Conservation (phyloP, 2,797 vertebrate species). For the Danio choprae region DNA sequence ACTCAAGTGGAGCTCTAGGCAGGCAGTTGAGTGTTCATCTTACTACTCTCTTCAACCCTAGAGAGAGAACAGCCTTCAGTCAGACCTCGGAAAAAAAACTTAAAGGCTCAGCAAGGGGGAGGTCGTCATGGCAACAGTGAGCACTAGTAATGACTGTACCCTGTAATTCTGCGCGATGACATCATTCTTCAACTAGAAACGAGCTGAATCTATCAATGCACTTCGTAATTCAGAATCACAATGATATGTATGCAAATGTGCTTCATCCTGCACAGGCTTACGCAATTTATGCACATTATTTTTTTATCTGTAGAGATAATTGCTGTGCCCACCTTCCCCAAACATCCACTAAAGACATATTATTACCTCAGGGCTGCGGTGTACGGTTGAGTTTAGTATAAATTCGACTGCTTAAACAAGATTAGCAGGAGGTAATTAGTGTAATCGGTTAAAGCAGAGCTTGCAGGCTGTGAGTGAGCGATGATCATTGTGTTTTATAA, state of each 20-base stretch:
- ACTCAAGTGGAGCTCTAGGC: neutral
- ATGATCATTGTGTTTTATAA: constrained; percentile 41
- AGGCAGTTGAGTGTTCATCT: constrained; percentile 9
- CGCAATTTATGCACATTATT: neutral
- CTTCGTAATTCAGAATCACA: neutral
- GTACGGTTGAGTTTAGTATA: constrained; percentile 41
- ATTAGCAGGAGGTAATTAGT: constrained; percentile 54
- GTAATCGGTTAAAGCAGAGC: constrained; percentile 49
- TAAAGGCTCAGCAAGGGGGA: constrained; percentile 51
- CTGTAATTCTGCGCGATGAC: constrained; percentile 43
- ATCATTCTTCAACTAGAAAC: constrained; percentile 43
- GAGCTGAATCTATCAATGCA: constrained; percentile 12
- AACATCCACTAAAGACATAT: constrained; percentile 8
- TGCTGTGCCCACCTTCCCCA: constrained; percentile 19
- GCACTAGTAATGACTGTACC: constrained; percentile 45
- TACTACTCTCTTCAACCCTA: neutral
- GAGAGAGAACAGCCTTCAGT: constrained; percentile 28
- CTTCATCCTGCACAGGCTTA: neutral
- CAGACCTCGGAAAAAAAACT: constrained; percentile 43
- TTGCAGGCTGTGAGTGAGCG: constrained; percentile 68
- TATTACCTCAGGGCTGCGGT: constrained; percentile 17
- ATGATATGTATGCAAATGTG: neutral
- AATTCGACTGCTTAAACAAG: constrained; percentile 61
- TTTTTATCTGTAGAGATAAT: constrained; percentile 34
- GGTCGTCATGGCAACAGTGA: constrained; percentile 72